Conservation (phyloP, 2,888 invertebrate species). For the Spodoptera exigua region DNA sequence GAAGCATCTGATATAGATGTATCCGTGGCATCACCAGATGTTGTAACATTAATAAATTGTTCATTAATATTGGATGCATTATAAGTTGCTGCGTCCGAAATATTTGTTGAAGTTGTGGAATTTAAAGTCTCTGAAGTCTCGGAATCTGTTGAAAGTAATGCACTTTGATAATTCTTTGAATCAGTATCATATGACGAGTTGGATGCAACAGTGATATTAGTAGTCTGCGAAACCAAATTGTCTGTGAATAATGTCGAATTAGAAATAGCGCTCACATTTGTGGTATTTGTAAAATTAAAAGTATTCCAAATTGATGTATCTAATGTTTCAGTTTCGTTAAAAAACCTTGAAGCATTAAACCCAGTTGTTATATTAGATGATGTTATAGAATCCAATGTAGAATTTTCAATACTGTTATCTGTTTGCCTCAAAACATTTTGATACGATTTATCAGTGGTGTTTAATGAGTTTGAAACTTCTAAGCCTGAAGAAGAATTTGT, state of each 20-base stretch:
- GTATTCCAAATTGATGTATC: constrained; percentile 20
- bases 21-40: constrained; percentile 14
- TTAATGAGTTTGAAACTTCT: constrained; percentile 10
- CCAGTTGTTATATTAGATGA: constrained; percentile 14
- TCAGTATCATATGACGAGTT: constrained; percentile 30
- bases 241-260: constrained; percentile 13
- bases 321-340: constrained; percentile 29
- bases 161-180: constrained; percentile 7
- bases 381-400: constrained; percentile 22
- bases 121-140: constrained; percentile 29
- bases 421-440: constrained; percentile 4
- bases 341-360: constrained; percentile 3
- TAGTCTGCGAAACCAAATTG: constrained; percentile 17
- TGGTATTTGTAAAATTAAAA: constrained; percentile 19
- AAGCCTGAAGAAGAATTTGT: constrained; percentile 33
- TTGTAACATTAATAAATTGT: constrained; percentile 13
- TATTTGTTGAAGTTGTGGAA: constrained; percentile 20
- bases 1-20: constrained; percentile 1
- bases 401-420: constrained; percentile 17
- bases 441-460: constrained; percentile 21
- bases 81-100: constrained; percentile 2
- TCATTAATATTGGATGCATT: constrained; percentile 12
- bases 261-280: constrained; percentile 13
- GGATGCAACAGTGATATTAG: constrained; percentile 9
- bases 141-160: constrained; percentile 9